Conservation (phyloP, 2,113 vertebrate genomes). For the Triplophysa siluroides region DNA sequence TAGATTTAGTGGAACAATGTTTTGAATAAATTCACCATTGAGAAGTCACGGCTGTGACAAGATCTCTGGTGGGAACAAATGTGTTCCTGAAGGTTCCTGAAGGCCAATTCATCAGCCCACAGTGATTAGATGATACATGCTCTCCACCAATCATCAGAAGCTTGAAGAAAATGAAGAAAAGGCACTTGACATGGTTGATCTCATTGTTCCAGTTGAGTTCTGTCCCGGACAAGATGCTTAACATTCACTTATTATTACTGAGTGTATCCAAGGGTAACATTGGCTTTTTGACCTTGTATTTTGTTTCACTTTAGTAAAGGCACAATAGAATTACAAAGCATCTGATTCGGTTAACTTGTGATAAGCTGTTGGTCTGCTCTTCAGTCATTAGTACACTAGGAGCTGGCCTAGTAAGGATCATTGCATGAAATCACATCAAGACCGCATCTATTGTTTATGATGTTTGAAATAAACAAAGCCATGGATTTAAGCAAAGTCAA, state of each 20-base stretch:
- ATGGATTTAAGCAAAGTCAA: too few species aligned
- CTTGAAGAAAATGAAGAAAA: not conserved
- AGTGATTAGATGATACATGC: not conserved
- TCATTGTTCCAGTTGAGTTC: not conserved
- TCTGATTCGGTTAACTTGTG: too few species aligned
- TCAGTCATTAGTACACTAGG: too few species aligned
- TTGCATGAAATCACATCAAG: too few species aligned
- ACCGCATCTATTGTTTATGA: too few species aligned
- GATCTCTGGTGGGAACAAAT: not conserved
- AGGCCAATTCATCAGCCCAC: not conserved
- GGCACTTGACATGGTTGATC: not conserved
- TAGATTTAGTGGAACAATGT: conserved; percentile 2
- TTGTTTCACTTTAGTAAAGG: not conserved
- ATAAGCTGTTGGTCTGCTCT: too few species aligned
- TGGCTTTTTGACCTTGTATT: not conserved
- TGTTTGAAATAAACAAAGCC: too few species aligned
- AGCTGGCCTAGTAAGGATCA: too few species aligned
- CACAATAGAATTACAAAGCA: not conserved
- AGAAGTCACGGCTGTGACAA: not conserved
- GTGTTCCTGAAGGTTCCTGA: not conserved
- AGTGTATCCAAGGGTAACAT: not conserved
- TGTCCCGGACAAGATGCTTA: not conserved
- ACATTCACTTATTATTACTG: not conserved
- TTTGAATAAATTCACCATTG: not conserved
- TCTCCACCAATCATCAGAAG: not conserved